Base-by-base conservation (phyloP, 2,888 invertebrate genomes). In the Pyrrhia umbra region DNA sequence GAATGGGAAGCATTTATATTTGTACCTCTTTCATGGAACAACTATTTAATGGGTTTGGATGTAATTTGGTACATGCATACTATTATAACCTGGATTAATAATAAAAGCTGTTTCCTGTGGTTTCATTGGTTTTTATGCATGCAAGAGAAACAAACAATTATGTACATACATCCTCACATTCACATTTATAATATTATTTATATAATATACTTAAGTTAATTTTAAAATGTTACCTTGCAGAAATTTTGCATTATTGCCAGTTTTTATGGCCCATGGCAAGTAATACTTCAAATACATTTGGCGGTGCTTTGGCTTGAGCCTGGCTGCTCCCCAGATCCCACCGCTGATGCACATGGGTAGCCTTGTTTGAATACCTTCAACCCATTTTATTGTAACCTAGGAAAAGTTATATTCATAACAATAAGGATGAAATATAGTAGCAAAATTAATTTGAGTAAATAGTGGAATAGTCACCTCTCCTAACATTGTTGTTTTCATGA, bases 291-390 rank as follows among this genome's bases (percentile, higher is more conserved):
- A 85, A 88, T 99, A 99, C 51, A 97, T 93, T 79, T 96, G 94
- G 47, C 98, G 95, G 86, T 99, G 98, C 84, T 97, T 98, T 58
- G 98, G 97, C 81, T 97, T 96, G 13, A 99, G 95, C 77, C 99
- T 95, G 13, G 97, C 94, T 1, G 99, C 98, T 10, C 99, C 99
- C 95, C 99, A 98, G 60, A 99, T 95, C 0, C 98, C 99, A 18
- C 98, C 99, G 54, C 97, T 96, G 67, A 98, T 95, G 86, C 99
- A 99, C 99, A 99, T 99, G 0, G 99, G 99, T 23, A 99, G 94
- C 52, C 96, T 97, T 10, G 97, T 98, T 92, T 99, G 99, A 61
- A 99, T 96, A 0, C 97, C 99, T 95, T 99, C 99, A 50, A 99
- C 96, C 98, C 99, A 99, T 94, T 99, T 99, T 5, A 99, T 98